phyloP scores from a whole-genome alignment of 2,113 vertebrate genomes.

The Acrocephalus kingi region DNA sequence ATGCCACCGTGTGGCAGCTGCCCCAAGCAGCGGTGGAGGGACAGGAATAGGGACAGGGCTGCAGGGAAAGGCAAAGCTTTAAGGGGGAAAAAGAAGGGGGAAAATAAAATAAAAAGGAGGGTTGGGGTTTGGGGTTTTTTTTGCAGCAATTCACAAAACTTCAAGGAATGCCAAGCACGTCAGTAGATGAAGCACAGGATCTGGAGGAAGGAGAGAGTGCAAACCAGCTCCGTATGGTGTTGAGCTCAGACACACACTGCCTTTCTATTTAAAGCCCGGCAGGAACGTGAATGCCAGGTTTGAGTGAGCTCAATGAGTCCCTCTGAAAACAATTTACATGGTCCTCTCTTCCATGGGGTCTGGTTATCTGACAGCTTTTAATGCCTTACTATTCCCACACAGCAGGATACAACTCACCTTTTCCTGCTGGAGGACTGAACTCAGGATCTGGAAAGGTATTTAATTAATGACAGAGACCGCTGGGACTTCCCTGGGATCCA shows the following conservation, averaged over 20 bases:
- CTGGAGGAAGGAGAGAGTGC: constrained; percentile 41
- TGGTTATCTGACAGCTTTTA: background rate
- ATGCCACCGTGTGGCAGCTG: constrained; percentile 25
- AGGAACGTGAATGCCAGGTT: background rate
- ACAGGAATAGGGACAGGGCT: background rate
- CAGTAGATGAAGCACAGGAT: background rate
- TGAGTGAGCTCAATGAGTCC: background rate
- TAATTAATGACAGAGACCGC: background rate
- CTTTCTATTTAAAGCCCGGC: constrained; percentile 54
- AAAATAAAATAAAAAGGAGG: background rate
- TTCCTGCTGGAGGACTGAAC: background rate
- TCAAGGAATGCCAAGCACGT: constrained; percentile 23
- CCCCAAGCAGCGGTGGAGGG: background rate
- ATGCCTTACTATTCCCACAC: background rate
- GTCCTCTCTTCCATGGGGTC: background rate
- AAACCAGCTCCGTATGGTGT: constrained; percentile 44
- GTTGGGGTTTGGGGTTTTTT: background rate
- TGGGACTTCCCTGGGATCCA: background rate
- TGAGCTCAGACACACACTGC: background rate
- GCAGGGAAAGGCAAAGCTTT: background rate
- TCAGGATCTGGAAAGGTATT: background rate
- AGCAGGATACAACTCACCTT: background rate
- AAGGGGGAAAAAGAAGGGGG: fast-evolving
- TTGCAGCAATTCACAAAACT: background rate
- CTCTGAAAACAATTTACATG: background rate